phyloP scores from a whole-genome alignment of 1,140 invertebrate genomes.

The Manduca sexta region DNA sequence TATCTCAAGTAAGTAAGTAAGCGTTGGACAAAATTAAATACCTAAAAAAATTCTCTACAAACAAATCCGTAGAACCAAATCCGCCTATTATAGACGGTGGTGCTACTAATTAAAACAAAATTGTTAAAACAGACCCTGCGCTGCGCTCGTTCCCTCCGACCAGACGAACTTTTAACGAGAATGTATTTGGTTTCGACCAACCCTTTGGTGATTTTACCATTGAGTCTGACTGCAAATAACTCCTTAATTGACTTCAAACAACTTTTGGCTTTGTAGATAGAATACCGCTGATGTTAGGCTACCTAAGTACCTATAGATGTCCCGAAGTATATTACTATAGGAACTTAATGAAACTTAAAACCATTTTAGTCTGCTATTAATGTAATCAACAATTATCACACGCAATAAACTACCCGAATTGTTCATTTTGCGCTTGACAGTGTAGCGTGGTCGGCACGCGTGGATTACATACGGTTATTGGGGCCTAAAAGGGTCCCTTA shows the following conservation, averaged over 20 bases:
- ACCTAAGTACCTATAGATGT: background rate
- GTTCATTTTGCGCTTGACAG: too few species aligned
- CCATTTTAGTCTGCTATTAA: background rate
- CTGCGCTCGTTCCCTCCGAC: conserved; percentile 34
- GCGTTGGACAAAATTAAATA: too few species aligned
- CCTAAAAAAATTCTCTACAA: background rate
- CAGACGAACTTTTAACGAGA: conserved; percentile 71
- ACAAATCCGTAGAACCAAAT: conserved; percentile 51
- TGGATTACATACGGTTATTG: too few species aligned
- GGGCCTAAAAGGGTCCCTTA: too few species aligned
- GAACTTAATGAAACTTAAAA: background rate
- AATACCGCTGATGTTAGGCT: conserved; percentile 36
- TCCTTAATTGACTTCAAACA: conserved; percentile 71
- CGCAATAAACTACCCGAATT: too few species aligned
- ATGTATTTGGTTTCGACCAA: conserved; percentile 70
- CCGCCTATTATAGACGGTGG: conserved; percentile 50
- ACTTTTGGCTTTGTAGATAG: conserved; percentile 53
- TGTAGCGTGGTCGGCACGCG: too few species aligned
- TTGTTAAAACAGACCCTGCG: conserved; percentile 62
- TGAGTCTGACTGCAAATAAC: conserved; percentile 70
- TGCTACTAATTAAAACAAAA: conserved; percentile 72
- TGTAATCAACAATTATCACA: too few species aligned
- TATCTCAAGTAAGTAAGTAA: too few species aligned
- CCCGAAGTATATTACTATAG: too few species aligned
- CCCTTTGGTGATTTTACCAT: conserved; percentile 70